These are phyloP conservation scores for Theristus sp. DNA, from an alignment of 2,888 invertebrate species.

Conservation along the genomic window DNA sequence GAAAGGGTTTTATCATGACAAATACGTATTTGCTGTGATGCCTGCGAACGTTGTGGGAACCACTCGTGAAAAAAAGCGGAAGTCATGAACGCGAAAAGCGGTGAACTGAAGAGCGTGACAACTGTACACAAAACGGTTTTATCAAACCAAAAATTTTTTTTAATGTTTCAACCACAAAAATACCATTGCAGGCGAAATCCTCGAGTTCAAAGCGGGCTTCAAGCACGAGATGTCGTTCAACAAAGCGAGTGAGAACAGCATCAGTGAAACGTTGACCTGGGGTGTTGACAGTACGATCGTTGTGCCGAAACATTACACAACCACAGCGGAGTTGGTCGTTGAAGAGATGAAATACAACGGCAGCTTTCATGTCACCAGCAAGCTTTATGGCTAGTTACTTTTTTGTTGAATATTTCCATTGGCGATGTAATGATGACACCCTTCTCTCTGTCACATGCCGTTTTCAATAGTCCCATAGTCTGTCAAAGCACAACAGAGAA, in stretches of 20 bases:
- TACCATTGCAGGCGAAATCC: conserved; percentile 29
- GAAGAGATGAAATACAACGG: conserved; percentile 35
- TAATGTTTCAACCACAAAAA: background rate
- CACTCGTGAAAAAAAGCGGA: no score
- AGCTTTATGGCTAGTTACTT: conserved; percentile 13
- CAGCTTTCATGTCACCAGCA: conserved; percentile 29
- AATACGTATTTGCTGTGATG: no score
- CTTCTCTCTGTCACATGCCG: background rate
- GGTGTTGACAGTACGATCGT: conserved; percentile 34
- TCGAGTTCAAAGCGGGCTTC: conserved; percentile 31
- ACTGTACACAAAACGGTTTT: no score
- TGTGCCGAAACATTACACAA: conserved; percentile 20
- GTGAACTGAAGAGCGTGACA: no score
- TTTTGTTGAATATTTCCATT: background rate
- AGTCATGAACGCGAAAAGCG: no score
- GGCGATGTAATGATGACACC: background rate
- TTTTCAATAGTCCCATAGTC: background rate
- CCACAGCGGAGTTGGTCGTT: conserved; percentile 34
- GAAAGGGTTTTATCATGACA: no score
- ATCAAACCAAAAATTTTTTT: background rate
- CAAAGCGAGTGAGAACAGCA: conserved; percentile 27
- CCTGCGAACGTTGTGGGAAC: no score
- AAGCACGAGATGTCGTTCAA: conserved; percentile 30
- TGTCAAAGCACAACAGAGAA: background rate
- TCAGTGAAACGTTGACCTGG: conserved; percentile 33